These are phyloP conservation scores for Heliconius hortense DNA, from an alignment of 2,888 invertebrate species.

Conservation along the genomic window DNA sequence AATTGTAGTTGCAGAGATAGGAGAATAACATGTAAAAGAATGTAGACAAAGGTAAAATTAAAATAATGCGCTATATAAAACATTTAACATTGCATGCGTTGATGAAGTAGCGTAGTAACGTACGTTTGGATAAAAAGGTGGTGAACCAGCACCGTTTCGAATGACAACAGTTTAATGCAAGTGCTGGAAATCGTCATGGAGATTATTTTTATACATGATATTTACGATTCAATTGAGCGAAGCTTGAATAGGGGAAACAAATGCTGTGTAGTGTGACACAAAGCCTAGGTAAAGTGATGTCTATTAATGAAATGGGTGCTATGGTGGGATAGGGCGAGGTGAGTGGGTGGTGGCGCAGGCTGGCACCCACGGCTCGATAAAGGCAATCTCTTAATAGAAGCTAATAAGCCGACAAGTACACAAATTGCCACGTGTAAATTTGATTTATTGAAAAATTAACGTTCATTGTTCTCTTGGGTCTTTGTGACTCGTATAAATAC, in stretches of 20 bases:
- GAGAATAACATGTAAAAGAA: slow-evolving; percentile 33
- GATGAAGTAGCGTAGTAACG: slow-evolving; percentile 19
- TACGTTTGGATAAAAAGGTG: slow-evolving; percentile 26
- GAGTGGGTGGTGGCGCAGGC: slow-evolving; percentile 63
- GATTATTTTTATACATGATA: slow-evolving; percentile 44
- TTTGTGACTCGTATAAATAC: slow-evolving; percentile 55
- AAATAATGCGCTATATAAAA: slow-evolving; percentile 41
- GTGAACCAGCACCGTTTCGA: slow-evolving; percentile 13
- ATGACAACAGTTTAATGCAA: slow-evolving; percentile 23
- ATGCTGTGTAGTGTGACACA: slow-evolving; percentile 64
- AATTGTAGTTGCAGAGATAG: slow-evolving; percentile 24
- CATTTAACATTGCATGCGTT: slow-evolving; percentile 67
- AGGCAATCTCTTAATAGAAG: slow-evolving; percentile 67
- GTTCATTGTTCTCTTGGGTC: slow-evolving; percentile 54
- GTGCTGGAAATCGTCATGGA: slow-evolving; percentile 17
- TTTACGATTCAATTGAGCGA: slow-evolving; percentile 64
- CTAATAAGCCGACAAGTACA: slow-evolving; percentile 68
- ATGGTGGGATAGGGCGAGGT: slow-evolving; percentile 62
- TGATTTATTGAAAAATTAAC: slow-evolving; percentile 55
- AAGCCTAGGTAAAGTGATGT: slow-evolving; percentile 62
- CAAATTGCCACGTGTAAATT: slow-evolving; percentile 62
- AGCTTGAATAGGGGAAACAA: slow-evolving; percentile 57
- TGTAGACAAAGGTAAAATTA: slow-evolving; percentile 38
- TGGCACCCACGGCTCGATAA: slow-evolving; percentile 82
- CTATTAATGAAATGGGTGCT: slow-evolving; percentile 66